Evolutionary conservation across 2,888 invertebrate genomes (phyloP).

Genomic region (Chloroclystis v-ata): DNA sequence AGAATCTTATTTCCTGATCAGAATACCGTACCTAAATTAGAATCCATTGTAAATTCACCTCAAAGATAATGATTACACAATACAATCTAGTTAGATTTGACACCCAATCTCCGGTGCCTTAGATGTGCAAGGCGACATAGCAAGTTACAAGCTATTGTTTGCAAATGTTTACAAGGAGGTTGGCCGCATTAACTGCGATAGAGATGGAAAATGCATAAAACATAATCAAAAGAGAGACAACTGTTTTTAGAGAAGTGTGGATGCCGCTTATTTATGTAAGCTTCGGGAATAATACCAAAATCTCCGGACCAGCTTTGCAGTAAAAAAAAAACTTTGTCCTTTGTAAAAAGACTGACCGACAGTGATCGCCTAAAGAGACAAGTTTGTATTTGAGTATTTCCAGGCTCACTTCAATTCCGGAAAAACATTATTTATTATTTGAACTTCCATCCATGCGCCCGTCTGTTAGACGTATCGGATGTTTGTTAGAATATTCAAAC

Average conservation of each 20-base stretch:
- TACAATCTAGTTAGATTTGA: slow-evolving; percentile 56
- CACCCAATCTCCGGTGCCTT: slow-evolving; percentile 56
- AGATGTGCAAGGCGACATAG: slow-evolving; percentile 60
- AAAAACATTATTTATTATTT: too few species aligned
- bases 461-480: too few species aligned
- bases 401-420: too few species aligned
- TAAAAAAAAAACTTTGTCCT: too few species aligned
- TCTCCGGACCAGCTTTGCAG: slow-evolving; percentile 49
- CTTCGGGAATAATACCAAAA: slow-evolving; percentile 43
- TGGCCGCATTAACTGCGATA: slow-evolving; percentile 41
- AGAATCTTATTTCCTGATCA: too few species aligned
- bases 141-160: slow-evolving; percentile 74
- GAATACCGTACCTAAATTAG: not conserved
- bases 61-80: slow-evolving; percentile 25
- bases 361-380: too few species aligned
- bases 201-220: slow-evolving; percentile 35
- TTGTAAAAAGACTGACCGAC: too few species aligned
- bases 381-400: too few species aligned
- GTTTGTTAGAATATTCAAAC: too few species aligned
- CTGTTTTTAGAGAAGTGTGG: slow-evolving; percentile 15
- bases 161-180: slow-evolving; percentile 66
- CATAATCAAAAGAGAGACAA: slow-evolving; percentile 19
- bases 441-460: too few species aligned
- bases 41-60: not conserved
- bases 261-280: slow-evolving; percentile 35